A percentile compares a stretch with the other conserved stretches of the same genome.
Conservation (phyloP, 2,888 invertebrate species). For the Drepana falcataria region DNA sequence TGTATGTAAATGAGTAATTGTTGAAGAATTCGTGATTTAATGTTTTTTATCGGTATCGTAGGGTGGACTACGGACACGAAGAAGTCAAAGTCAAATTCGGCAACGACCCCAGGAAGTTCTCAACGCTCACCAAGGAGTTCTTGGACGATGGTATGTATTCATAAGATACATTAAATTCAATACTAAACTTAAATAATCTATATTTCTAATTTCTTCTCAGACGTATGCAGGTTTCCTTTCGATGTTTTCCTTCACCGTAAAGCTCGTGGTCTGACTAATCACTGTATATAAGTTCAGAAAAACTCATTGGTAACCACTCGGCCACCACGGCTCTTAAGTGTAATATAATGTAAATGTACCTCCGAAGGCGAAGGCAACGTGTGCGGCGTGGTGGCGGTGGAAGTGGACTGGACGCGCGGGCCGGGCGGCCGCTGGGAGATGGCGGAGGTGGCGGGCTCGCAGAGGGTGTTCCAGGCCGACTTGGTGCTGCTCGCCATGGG, state of each 20-base stretch:
- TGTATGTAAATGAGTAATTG: neutral
- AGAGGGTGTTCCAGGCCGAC: slow-evolving; percentile 90
- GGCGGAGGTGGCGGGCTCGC: slow-evolving; percentile 89
- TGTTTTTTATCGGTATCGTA: slow-evolving; percentile 20
- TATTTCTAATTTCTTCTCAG: too few relatives aligned
- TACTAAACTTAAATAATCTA: too few relatives aligned
- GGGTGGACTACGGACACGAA: slow-evolving; percentile 98
- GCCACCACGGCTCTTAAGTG: too few relatives aligned
- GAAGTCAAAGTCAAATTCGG: slow-evolving; percentile 95
- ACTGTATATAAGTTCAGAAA: too few relatives aligned
- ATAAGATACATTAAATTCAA: neutral
- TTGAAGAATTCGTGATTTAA: neutral
- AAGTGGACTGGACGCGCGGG: slow-evolving; percentile 96
- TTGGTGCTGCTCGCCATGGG: slow-evolving; percentile 98
- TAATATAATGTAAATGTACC: too few relatives aligned
- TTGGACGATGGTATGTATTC: slow-evolving; percentile 86
- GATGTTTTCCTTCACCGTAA: too few relatives aligned
- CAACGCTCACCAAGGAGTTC: slow-evolving; percentile 96
- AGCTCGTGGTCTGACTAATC: too few relatives aligned
- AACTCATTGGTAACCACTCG: too few relatives aligned
- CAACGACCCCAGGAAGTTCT: slow-evolving; percentile 95
- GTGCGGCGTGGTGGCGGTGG: slow-evolving; percentile 92
- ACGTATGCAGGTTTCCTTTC: too few relatives aligned
- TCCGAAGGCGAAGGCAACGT: slow-evolving; percentile 85
- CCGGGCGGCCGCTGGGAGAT: slow-evolving; percentile 96